Conservation (phyloP, 2,113 vertebrate genomes). For the Brachyhypopomus gauderio region DNA sequence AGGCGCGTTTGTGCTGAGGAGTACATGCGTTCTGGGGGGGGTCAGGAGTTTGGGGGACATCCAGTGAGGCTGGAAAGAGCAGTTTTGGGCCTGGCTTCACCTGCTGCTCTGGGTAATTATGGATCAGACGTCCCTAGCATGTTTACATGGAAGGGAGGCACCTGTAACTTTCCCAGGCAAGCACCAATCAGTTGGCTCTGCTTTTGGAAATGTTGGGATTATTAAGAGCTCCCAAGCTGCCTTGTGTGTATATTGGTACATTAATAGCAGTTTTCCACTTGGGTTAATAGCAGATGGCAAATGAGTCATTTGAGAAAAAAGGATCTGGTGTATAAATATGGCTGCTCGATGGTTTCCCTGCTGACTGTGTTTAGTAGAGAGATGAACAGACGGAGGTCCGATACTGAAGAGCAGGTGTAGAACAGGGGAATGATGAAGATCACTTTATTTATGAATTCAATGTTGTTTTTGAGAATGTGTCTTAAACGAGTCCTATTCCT, state of each 20-base stretch:
- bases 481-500: background rate
- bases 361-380: slow-evolving; percentile 21
- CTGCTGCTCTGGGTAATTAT: slow-evolving; percentile 46
- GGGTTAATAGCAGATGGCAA: slow-evolving; percentile 25
- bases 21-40: background rate
- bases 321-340: slow-evolving; percentile 27
- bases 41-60: background rate
- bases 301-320: slow-evolving; percentile 20
- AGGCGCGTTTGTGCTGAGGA: background rate
- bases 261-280: slow-evolving; percentile 33
- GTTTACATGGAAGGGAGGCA: slow-evolving; percentile 52
- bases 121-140: slow-evolving; percentile 44
- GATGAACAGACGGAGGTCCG: background rate
- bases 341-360: slow-evolving; percentile 11
- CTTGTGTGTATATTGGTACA: slow-evolving; percentile 36
- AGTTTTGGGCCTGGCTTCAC: background rate
- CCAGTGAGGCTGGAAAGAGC: background rate
- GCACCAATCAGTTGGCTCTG: slow-evolving; percentile 45
- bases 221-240: slow-evolving; percentile 43
- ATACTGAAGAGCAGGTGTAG: background rate
- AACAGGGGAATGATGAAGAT: background rate
- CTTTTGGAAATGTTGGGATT: slow-evolving; percentile 49
- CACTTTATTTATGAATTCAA: background rate
- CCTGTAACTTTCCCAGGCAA: slow-evolving; percentile 52
- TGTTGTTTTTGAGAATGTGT: background rate